Base-by-base conservation (phyloP, 2,113 vertebrate genomes). In the Spizaetus ornatus region DNA sequence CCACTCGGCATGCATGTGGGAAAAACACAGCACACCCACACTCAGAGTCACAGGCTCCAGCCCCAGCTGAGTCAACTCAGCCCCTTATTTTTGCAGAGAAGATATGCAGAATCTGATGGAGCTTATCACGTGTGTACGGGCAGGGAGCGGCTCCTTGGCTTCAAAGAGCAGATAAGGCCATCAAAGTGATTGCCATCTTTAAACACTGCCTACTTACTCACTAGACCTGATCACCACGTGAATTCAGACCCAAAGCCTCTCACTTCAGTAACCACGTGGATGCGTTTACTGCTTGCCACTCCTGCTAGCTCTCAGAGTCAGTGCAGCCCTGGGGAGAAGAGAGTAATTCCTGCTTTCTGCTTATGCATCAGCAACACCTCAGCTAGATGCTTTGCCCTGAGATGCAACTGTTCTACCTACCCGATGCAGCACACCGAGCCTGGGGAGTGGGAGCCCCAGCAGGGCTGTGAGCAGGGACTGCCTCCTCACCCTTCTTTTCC, bases 131-230 rank as follows among this genome's bases (percentile, higher is more conserved):
- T 66, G 59, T 42, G 65, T 6, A 36, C 0, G n/a, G 47, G 82
- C 67, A 86, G 94, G 94, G 96, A 94, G 88, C 0, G 40, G 83
- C 86, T 96, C 82, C 67, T 43, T 32, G 76, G 21, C 95, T 95
- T 96, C 90, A 95, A 96, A 97, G 94, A 88, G 77, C 65, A 94
- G 95, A 96, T 97, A 94, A 94, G 76, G 86, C 63, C 82, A 90
- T 81, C 90, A 94, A 94, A 96, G 90, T 7, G 13, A 90, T 3
- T 86, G 80, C 55, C 79, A 71, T 74, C 95, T 70, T 87, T 21
- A 92, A 90, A 86, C 70, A 12, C 78, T 62, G 58, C 76, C 53
- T 73, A 20, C 85, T 88, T 77, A 85, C 81, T n/a, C 73, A 45
- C 67, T 47, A 92, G 82, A 40, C 9, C 86, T 43, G 55, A 91